Evolutionary conservation across 2,113 vertebrate genomes (phyloP).

Genomic region (Syrrhaptes paradoxus): DNA sequence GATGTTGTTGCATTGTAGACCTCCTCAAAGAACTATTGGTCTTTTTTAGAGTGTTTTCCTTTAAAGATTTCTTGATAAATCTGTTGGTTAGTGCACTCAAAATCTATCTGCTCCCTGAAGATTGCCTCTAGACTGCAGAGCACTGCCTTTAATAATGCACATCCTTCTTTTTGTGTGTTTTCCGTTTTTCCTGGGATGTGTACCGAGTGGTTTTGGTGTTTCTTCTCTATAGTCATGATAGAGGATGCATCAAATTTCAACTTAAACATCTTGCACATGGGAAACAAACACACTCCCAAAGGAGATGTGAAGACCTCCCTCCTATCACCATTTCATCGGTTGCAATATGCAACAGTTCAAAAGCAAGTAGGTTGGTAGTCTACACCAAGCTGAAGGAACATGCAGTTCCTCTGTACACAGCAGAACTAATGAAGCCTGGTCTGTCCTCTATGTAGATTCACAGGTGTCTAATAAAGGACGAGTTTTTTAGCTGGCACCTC

Average conservation of each 20-base stretch:
- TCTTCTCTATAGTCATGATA: neutral
- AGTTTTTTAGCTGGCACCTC: neutral
- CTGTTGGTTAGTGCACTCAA: neutral
- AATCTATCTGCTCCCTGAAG: neutral
- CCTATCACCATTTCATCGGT: neutral
- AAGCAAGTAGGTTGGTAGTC: neutral
- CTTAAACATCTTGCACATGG: neutral
- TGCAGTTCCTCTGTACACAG: neutral
- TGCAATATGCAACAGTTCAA: neutral
- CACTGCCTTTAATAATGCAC: neutral
- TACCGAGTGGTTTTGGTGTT: neutral
- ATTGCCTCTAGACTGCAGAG: neutral
- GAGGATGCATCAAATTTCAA: neutral
- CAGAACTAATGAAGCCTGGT: neutral
- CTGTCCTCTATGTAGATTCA: neutral
- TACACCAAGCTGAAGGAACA: neutral
- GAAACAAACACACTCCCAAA: neutral
- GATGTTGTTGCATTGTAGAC: neutral
- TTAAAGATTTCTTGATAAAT: neutral
- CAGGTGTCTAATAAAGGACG: neutral
- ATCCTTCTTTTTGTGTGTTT: neutral
- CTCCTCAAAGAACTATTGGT: neutral
- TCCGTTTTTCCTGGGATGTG: neutral
- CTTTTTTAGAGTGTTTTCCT: neutral
- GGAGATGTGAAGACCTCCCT: neutral